A percentile compares a stretch with the other conserved stretches of the same genome.
Evolutionary conservation across 2,888 invertebrate species (phyloP).

Genomic region (Pyrrhopygopsis socrates): DNA sequence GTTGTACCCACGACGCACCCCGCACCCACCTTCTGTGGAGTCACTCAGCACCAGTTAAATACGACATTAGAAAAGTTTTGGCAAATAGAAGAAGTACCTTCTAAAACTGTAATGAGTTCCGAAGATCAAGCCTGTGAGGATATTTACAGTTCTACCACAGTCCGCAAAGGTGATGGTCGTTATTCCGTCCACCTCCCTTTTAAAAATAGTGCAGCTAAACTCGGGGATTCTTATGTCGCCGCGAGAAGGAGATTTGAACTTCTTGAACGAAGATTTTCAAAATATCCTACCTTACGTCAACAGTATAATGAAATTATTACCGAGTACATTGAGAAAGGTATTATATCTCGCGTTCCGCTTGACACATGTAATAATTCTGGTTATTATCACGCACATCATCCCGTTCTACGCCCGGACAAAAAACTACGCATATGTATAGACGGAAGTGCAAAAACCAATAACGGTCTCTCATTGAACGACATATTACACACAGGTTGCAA

Average conservation of each 20-base stretch:
- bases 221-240: not conserved
- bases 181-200: slow-evolving; percentile 28
- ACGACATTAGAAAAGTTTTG: slow-evolving; percentile 30
- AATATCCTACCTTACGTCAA: not conserved
- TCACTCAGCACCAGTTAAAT: slow-evolving; percentile 2
- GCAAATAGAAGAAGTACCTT: slow-evolving; percentile 28
- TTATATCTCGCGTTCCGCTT: not conserved
- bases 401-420: slow-evolving; percentile 52
- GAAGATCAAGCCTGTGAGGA: slow-evolving; percentile 12
- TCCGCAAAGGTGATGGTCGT: slow-evolving; percentile 6
- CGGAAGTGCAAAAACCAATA: slow-evolving; percentile 47
- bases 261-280: slow-evolving; percentile 1
- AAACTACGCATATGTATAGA: slow-evolving; percentile 44
- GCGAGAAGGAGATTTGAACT: not conserved
- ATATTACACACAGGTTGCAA: slow-evolving; percentile 41
- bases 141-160: slow-evolving; percentile 36
- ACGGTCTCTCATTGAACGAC: slow-evolving; percentile 56
- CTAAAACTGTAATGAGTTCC: not conserved
- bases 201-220: not conserved
- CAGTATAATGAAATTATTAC: not conserved
- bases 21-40: not conserved
- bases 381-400: slow-evolving; percentile 41
- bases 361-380: not conserved
- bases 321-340: not conserved
- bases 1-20: not conserved